Evolutionary conservation across 2,888 invertebrate species (phyloP).

Genomic region (Poecilobothrus nobilitatus): DNA sequence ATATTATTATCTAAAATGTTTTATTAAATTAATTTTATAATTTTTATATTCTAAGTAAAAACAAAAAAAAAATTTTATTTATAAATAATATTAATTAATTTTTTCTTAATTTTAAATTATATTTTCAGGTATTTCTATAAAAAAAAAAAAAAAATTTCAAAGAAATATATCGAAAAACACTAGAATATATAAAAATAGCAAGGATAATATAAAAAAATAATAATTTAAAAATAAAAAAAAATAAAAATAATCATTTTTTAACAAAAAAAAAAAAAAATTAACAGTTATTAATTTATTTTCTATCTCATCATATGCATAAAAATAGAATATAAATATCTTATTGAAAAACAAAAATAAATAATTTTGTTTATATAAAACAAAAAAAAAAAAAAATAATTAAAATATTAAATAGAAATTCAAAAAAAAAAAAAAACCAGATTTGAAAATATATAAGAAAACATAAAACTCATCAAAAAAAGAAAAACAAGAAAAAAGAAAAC

Average conservation of each 20-base stretch:
- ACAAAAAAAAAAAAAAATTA: too few species aligned
- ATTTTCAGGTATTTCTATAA: neutral
- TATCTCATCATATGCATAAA: neutral
- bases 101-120: neutral
- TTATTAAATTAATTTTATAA: too few species aligned
- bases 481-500: neutral
- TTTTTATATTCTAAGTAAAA: too few species aligned
- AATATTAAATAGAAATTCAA: neutral
- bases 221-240: too few species aligned
- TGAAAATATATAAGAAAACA: neutral
- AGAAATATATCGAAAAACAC: constrained; percentile 3
- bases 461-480: neutral
- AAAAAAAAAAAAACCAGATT: neutral
- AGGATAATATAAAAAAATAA: too few species aligned
- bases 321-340: neutral
- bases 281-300: neutral
- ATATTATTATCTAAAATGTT: too few species aligned
- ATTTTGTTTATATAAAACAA: neutral
- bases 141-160: too few species aligned
- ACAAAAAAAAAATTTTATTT: too few species aligned
- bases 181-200: neutral
- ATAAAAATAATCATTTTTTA: neutral
- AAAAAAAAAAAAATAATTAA: neutral
- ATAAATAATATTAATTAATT: too few species aligned
- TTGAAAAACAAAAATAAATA: neutral